Conservation (phyloP, 2,797 vertebrate species). For the Scyliorhinus canicula region DNA sequence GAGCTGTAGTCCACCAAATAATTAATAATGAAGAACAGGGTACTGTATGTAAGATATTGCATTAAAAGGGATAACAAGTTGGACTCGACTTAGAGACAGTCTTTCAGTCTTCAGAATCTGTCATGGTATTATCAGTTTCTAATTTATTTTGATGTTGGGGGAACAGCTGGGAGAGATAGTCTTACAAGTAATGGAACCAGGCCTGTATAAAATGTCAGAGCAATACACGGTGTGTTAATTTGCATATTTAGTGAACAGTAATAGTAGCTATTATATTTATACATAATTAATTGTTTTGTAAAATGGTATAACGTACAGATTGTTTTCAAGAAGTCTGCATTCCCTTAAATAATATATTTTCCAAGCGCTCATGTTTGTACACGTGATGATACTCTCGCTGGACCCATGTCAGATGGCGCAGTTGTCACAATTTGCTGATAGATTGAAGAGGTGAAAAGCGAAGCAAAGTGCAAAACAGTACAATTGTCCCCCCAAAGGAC, state of each 20-base stretch:
- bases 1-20: background rate
- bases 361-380: background rate
- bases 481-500: background rate
- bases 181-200: constrained; percentile 5
- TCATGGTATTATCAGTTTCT: background rate
- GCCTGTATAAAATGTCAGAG: background rate
- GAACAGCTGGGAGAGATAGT: constrained; percentile 16
- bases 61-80: background rate
- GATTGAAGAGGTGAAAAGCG: background rate
- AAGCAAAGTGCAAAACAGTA: background rate
- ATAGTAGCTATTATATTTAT: background rate
- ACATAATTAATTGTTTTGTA: constrained; percentile 12
- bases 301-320: background rate
- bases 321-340: background rate
- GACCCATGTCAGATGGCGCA: background rate
- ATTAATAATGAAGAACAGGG: background rate
- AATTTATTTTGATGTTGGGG: background rate
- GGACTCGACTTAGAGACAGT: background rate
- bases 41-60: background rate
- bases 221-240: background rate
- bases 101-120: background rate
- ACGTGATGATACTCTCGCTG: background rate
- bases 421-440: background rate
- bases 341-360: constrained; percentile 6
- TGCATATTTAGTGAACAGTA: constrained; percentile 22